A percentile compares a stretch with the other conserved stretches of the same genome.
These are phyloP conservation scores for Leptatherina wallacei DNA, from an alignment of 2,797 vertebrate species.

Conservation along the genomic window DNA sequence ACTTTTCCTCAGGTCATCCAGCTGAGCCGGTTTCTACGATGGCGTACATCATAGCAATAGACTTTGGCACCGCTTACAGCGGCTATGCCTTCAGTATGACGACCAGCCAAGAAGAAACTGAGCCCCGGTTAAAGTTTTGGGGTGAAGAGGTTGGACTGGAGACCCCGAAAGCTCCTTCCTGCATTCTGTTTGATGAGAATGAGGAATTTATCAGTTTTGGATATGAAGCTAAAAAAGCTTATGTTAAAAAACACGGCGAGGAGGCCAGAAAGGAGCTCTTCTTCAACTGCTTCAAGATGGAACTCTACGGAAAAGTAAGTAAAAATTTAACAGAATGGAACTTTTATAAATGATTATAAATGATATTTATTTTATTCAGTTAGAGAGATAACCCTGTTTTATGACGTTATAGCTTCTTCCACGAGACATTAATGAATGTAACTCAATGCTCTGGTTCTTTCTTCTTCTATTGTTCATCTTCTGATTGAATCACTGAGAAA, in stretches of 20 bases:
- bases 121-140: fast-evolving
- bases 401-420: too few species aligned
- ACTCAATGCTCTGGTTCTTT: too few species aligned
- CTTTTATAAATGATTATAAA: too few species aligned
- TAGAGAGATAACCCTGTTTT: too few species aligned
- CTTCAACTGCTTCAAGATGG: conserved; percentile 22
- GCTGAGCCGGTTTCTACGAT: not conserved
- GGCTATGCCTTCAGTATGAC: fast-evolving
- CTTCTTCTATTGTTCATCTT: too few species aligned
- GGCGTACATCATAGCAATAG: conserved; percentile 17
- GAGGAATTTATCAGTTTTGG: conserved; percentile 1
- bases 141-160: fast-evolving
- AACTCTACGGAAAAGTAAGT: conserved; percentile 16
- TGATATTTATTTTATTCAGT: too few species aligned
- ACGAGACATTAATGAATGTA: too few species aligned
- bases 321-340: not conserved
- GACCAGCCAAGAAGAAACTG: fast-evolving
- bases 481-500: too few species aligned
- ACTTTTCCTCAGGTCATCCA: not conserved
- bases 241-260: fast-evolving
- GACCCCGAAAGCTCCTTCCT: conserved; percentile 10
- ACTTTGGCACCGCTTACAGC: fast-evolving
- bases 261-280: not conserved
- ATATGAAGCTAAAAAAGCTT: not conserved
- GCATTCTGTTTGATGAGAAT: conserved; percentile 14